Evolutionary conservation across 2,888 invertebrate genomes (phyloP).

Genomic region (Philereme vetulata): DNA sequence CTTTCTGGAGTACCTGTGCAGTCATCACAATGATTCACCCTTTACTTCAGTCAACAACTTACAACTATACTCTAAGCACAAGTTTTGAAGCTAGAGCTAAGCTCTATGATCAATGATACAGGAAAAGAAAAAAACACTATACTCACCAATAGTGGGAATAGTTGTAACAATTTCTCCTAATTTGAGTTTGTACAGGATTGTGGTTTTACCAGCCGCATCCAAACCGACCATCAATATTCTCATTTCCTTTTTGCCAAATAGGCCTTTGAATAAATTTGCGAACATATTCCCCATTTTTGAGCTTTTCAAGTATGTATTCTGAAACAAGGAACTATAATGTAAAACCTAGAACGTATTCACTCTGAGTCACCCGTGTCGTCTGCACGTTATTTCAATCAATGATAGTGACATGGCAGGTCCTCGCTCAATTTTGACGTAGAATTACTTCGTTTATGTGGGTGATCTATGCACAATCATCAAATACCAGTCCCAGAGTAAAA

Average conservation of each 20-base stretch:
- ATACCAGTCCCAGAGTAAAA: slow-evolving; percentile 1
- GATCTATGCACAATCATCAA: slow-evolving; percentile 6
- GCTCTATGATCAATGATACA: neutral
- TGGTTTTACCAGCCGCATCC: slow-evolving; percentile 99
- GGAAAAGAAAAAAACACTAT: slow-evolving; percentile 1
- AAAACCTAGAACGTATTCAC: slow-evolving; percentile 50
- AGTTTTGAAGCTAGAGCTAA: too few species aligned
- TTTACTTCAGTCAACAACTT: neutral
- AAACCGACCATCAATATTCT: slow-evolving; percentile 99
- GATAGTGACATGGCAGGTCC: slow-evolving; percentile 82
- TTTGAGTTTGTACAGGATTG: slow-evolving; percentile 99
- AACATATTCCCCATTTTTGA: slow-evolving; percentile 98
- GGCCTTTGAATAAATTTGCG: slow-evolving; percentile 98
- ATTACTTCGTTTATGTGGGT: slow-evolving; percentile 38
- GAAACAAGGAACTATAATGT: slow-evolving; percentile 63
- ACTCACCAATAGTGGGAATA: slow-evolving; percentile 99
- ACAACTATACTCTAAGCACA: too few species aligned
- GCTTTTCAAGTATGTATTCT: slow-evolving; percentile 80
- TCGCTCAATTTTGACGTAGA: slow-evolving; percentile 52
- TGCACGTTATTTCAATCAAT: slow-evolving; percentile 78
- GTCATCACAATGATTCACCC: neutral
- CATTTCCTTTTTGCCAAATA: slow-evolving; percentile 99
- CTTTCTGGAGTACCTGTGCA: neutral
- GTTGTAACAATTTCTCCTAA: slow-evolving; percentile 99
- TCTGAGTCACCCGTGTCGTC: slow-evolving; percentile 76